Percentiles rank a stretch among this genome's conserved stretches.
Evolutionary conservation across 2,888 invertebrate species (phyloP).

Genomic region (Dexiosoma caninum): DNA sequence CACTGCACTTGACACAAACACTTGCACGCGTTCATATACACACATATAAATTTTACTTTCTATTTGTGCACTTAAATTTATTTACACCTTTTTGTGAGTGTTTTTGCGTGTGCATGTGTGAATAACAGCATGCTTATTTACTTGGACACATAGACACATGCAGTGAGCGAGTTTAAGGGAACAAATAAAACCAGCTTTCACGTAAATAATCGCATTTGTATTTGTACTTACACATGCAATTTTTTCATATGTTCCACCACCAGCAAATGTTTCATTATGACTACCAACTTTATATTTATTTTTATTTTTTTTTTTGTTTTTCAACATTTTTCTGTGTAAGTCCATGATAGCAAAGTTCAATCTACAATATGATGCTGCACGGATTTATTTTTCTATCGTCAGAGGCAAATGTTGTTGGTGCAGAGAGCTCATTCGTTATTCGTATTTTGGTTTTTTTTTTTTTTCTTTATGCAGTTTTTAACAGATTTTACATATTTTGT

Average conservation of each 20-base stretch:
- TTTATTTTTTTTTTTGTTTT: neutral
- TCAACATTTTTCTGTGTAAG: neutral
- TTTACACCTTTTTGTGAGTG: neutral
- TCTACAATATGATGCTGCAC: neutral
- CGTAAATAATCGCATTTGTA: conserved; percentile 29
- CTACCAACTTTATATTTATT: neutral
- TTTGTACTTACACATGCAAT: conserved; percentile 9
- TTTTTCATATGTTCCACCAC: conserved; percentile 41
- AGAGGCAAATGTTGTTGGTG: neutral
- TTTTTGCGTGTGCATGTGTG: neutral
- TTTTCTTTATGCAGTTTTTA: conserved; percentile 68
- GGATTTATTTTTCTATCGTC: neutral
- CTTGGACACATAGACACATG: neutral
- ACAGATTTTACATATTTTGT: conserved; percentile 72
- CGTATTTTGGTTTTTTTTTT: conserved; percentile 42
- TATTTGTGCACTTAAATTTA: conserved; percentile 8
- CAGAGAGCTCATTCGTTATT: conserved; percentile 43
- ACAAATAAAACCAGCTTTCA: conserved; percentile 27
- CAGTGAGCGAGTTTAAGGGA: neutral
- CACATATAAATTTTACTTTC: conserved; percentile 29
- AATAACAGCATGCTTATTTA: neutral
- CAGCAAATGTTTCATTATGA: conserved; percentile 51
- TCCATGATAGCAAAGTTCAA: conserved; percentile 18
- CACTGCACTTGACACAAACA: conserved; percentile 48
- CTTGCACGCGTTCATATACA: conserved; percentile 30